These are phyloP conservation scores for Cephalopholis sonnerati DNA, from an alignment of 2,113 vertebrate genomes.

Conservation along the genomic window DNA sequence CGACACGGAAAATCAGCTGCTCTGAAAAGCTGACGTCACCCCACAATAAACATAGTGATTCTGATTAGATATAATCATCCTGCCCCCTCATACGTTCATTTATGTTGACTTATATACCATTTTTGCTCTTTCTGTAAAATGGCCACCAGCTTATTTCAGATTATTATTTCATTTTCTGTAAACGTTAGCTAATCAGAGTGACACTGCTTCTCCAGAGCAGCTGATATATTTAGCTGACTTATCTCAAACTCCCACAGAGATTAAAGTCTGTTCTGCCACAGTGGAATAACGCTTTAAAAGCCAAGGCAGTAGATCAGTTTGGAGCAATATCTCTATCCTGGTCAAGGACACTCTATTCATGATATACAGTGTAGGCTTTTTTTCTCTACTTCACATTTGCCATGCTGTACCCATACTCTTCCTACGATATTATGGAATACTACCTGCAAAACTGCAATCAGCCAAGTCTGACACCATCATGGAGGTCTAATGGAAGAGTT, in stretches of 20 bases:
- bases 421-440: neutral
- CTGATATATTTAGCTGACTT: neutral
- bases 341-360: neutral
- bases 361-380: conserved; percentile 1
- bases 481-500: neutral
- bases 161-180: neutral
- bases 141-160: neutral
- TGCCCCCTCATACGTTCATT: neutral
- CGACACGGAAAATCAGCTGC: conserved; percentile 18
- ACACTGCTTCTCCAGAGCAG: neutral
- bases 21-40: neutral
- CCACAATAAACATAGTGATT: neutral
- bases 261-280: neutral
- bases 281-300: conserved; percentile 46
- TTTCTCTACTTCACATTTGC: conserved; percentile 2
- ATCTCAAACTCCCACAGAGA: conserved; percentile 15
- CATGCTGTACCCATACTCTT: conserved; percentile 33
- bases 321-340: conserved; percentile 24
- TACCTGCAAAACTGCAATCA: neutral
- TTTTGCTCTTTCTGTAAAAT: neutral
- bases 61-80: neutral
- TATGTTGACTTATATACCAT: neutral
- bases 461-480: neutral
- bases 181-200: neutral
- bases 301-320: conserved; percentile 58